phyloP scores from a whole-genome alignment of 2,113 vertebrate genomes.

The Colinus virginianus region DNA sequence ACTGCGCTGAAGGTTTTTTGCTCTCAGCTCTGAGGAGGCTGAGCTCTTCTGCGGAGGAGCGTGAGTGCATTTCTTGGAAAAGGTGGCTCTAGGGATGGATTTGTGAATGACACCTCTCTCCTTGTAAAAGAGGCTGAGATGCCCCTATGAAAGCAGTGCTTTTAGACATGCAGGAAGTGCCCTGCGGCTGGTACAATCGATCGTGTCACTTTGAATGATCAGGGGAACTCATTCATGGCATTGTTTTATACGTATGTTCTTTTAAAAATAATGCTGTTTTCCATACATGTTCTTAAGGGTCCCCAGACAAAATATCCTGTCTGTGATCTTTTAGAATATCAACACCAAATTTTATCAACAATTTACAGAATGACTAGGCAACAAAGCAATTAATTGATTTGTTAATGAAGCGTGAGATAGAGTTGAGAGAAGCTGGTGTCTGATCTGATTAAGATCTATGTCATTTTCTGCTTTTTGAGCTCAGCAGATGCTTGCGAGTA shows the following conservation, averaged over 20 bases:
- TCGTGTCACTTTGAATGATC: not conserved
- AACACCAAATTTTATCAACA: not conserved
- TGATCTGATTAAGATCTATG: constrained; percentile 66
- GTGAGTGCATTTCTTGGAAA: not conserved
- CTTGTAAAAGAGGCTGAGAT: not conserved
- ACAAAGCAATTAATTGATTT: constrained; percentile 64
- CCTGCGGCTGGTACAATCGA: not conserved
- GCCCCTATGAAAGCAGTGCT: not conserved
- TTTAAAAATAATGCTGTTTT: not conserved
- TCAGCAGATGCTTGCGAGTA: not conserved
- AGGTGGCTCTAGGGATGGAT: not conserved
- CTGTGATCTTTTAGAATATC: not conserved
- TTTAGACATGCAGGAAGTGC: not conserved
- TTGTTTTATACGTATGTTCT: not conserved
- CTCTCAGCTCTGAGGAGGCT: not conserved
- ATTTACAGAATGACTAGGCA: constrained; percentile 1
- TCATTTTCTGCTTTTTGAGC: not conserved
- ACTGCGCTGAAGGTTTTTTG: not conserved
- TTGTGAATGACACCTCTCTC: not conserved
- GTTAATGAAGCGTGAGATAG: constrained; percentile 53
- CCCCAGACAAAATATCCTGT: not conserved
- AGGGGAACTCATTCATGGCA: not conserved
- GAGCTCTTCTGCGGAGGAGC: not conserved
- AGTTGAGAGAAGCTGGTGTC: constrained; percentile 45
- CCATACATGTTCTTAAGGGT: not conserved